These are phyloP conservation scores for Psilopsiagon aurifrons DNA, from an alignment of 2,113 vertebrate genomes.

Conservation along the genomic window DNA sequence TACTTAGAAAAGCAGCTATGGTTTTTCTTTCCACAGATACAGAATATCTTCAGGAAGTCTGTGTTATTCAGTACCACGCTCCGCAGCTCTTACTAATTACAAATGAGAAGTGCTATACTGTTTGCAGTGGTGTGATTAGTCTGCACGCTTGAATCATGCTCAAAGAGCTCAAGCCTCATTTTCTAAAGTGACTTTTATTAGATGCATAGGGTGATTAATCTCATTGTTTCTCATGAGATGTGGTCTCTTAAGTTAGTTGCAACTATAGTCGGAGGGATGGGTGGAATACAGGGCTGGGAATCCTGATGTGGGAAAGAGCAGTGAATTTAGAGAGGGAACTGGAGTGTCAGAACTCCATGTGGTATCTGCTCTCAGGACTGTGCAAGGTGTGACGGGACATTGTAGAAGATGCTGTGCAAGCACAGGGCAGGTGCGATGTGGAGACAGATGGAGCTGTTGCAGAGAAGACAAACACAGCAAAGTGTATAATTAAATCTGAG, in stretches of 20 bases:
- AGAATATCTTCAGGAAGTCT: not conserved
- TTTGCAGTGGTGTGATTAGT: not conserved
- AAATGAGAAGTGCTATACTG: not conserved
- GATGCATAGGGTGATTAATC: not conserved
- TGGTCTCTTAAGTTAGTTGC: not conserved
- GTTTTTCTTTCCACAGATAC: not conserved
- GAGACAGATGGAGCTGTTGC: not conserved
- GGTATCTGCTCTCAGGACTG: not conserved
- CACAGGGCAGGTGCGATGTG: not conserved
- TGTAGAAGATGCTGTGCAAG: not conserved
- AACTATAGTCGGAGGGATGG: not conserved
- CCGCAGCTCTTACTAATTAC: not conserved
- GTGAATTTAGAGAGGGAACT: not conserved
- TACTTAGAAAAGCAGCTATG: not conserved
- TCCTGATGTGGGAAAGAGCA: not conserved
- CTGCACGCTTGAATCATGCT: not conserved
- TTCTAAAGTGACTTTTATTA: not conserved
- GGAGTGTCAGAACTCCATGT: rapidly evolving
- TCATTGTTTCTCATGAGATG: not conserved
- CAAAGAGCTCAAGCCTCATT: not conserved
- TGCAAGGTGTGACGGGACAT: not conserved
- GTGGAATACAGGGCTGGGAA: not conserved
- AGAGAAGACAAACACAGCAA: not conserved
- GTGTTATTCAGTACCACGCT: not conserved
- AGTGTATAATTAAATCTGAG: not conserved